These are phyloP conservation scores for Sphaerolaimus hirsutus DNA, from an alignment of 2,888 invertebrate genomes.

Conservation along the genomic window DNA sequence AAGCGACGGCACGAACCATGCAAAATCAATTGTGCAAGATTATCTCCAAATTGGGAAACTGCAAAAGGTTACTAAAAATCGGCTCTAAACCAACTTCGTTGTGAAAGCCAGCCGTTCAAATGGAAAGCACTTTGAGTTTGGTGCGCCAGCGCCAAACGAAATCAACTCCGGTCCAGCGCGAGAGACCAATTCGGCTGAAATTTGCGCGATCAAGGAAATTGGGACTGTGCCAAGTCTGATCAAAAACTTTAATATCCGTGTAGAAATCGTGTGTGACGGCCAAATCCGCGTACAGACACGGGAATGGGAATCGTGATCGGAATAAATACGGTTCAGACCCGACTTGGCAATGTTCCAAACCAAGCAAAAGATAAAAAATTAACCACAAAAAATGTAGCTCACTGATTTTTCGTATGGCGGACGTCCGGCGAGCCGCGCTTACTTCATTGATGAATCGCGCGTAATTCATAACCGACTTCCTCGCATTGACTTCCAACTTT, in stretches of 20 bases:
- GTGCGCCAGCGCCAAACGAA: conserved; percentile 1
- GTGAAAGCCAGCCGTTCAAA: neutral
- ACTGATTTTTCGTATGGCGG: neutral
- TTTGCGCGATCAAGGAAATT: neutral
- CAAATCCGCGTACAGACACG: neutral
- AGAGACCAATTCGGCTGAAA: neutral
- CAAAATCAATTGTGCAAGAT: no score
- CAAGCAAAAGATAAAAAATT: no score
- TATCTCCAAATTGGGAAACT: no score
- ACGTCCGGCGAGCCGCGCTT: neutral
- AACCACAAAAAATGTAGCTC: neutral
- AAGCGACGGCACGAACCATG: no score
- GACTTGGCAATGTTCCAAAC: no score
- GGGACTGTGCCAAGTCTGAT: no score
- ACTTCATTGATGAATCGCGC: neutral
- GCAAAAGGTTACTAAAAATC: no score
- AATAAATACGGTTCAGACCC: no score
- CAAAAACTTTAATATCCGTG: no score
- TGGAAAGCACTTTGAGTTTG: neutral
- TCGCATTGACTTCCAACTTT: no score
- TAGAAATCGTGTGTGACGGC: neutral
- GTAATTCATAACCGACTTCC: no score
- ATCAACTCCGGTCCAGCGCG: neutral
- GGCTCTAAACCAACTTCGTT: no score
- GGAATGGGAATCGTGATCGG: neutral